Base-by-base conservation (phyloP, 2,113 vertebrate genomes). In the Tor tambroides region DNA sequence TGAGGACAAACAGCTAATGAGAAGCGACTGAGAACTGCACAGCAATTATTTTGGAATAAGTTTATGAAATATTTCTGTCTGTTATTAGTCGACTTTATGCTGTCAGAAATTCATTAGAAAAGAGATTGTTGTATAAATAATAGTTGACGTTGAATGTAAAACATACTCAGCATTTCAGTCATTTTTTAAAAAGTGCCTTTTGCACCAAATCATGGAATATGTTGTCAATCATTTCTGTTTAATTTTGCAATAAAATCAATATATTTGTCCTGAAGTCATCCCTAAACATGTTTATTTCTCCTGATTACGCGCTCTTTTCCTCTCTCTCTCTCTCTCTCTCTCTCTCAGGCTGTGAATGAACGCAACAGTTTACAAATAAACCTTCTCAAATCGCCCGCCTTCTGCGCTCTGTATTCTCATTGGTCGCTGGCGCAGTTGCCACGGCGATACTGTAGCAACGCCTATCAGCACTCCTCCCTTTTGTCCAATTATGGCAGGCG, bases 381-480 rank as follows among this genome's bases (percentile, higher is more conserved):
- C 93, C 89, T 92, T 93, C 92, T 92, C 92, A 87, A 95, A 95
- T 94, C 90, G 95, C 94, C 95, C 95, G 95, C 94, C 94, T 94
- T 95, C 91, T 92, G 86, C 88, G 54, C 72, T 49, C 3, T 71
- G 30, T 1, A 11, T 63, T 91, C 87, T 90, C 74, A 96, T 96
- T 95, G 95, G 95, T 83, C 86, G 38, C 59, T 12, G 1, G 0
- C 1, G 6, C 87, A 91, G 95, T 96, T 94, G 65, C 95, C 92
- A 94, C 93, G 86, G 95, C 78, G 92, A 94, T 89, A 89, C 91
- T 91, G 90, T 93, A 93, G 94, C 92, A 94, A 92, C 92, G 41
- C 51, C 54, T 84, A 89, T 84, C 49, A 28, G 89, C 86, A 6
- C 92, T 17, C 93, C 93, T 82, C 95, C 95, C 61, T 10, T 89